Conservation (phyloP, 2,888 invertebrate genomes). For the Dasysyrphus tricinctus region DNA sequence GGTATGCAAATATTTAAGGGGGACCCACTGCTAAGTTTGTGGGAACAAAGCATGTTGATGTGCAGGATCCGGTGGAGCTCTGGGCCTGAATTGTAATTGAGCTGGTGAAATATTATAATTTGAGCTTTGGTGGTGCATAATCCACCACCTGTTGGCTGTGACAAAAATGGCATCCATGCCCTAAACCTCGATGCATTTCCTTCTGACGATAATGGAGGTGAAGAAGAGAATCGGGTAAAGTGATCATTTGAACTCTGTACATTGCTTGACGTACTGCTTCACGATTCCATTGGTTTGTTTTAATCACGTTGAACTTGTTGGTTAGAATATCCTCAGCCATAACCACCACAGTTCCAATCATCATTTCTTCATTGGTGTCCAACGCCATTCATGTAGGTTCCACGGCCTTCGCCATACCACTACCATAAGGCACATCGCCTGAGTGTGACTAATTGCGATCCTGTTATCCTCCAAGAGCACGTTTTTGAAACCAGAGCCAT, state of each 20-base stretch:
- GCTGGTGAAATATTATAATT: constrained; percentile 66
- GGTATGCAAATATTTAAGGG: constrained; percentile 81
- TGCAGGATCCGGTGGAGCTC: constrained; percentile 75
- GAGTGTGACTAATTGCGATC: constrained; percentile 68
- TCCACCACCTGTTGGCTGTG: constrained; percentile 64
- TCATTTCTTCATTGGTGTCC: constrained; percentile 71
- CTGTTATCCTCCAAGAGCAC: constrained; percentile 69
- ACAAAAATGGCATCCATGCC: constrained; percentile 70
- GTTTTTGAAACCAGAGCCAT: constrained; percentile 79
- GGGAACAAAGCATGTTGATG: constrained; percentile 82
- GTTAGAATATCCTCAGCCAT: constrained; percentile 77
- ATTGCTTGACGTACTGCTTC: constrained; percentile 33
- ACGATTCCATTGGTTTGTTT: constrained; percentile 59
- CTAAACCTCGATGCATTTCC: constrained; percentile 66
- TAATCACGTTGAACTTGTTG: constrained; percentile 78
- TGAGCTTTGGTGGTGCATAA: constrained; percentile 63
- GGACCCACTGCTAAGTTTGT: constrained; percentile 77
- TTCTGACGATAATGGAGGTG: constrained; percentile 55
- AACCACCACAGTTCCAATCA: constrained; percentile 78
- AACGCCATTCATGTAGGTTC: constrained; percentile 58
- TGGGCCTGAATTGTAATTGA: constrained; percentile 53
- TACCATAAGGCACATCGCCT: constrained; percentile 60
- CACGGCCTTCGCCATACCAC: constrained; percentile 65
- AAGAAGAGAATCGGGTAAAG: constrained; percentile 78
- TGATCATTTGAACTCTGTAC: constrained; percentile 78